Evolutionary conservation across 1,140 invertebrate genomes (phyloP).

Genomic region (Atta cephalotes): DNA sequence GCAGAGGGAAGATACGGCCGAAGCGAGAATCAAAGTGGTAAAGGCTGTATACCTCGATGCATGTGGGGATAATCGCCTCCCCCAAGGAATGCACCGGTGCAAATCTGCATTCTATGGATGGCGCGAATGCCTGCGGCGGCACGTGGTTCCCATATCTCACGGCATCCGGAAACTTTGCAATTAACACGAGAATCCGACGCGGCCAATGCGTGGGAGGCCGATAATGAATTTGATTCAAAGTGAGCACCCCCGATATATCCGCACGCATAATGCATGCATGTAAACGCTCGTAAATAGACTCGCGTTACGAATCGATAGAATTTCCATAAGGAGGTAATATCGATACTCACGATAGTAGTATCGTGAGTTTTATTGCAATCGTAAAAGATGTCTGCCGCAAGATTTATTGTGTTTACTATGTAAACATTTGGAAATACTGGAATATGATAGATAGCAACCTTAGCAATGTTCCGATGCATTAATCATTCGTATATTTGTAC

Average conservation of each 20-base stretch:
- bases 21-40: conserved; percentile 54
- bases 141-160: conserved; percentile 62
- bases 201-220: conserved; percentile 1
- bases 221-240: conserved; percentile 41
- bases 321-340: neutral
- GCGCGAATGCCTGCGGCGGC: conserved; percentile 69
- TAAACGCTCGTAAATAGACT: neutral
- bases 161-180: conserved; percentile 53
- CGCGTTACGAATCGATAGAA: neutral
- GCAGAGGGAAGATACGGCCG: conserved; percentile 4
- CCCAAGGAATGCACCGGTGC: conserved; percentile 63
- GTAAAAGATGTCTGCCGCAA: conserved; percentile 24
- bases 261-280: neutral
- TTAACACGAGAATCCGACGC: conserved; percentile 20
- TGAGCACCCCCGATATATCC: neutral
- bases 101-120: conserved; percentile 62
- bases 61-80: conserved; percentile 60
- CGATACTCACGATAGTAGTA: conserved; percentile 20
- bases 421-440: conserved; percentile 33
- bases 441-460: conserved; percentile 41
- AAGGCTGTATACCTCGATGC: conserved; percentile 39
- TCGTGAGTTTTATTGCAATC: conserved; percentile 39
- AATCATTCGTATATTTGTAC: conserved; percentile 16
- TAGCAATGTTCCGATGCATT: neutral
- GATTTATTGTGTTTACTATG: conserved; percentile 55